phyloP scores from a whole-genome alignment of 2,113 vertebrate genomes.

The Hippocampus mohnikei region DNA sequence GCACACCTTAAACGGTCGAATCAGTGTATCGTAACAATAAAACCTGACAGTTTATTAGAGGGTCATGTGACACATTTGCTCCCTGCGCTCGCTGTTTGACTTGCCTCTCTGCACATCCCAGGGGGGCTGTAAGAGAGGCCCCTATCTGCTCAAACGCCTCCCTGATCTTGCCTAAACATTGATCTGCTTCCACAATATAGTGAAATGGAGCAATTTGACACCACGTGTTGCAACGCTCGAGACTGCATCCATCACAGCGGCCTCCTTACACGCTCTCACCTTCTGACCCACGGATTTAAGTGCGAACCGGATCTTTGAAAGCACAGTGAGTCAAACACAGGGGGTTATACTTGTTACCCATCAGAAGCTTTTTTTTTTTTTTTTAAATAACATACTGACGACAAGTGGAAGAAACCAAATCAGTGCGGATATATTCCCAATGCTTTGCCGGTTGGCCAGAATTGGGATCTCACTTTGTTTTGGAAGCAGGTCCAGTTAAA shows the following conservation, averaged over 20 bases:
- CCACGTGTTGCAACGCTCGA: slow-evolving; percentile 10
- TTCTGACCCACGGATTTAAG: slow-evolving; percentile 68
- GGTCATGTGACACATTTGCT: slow-evolving; percentile 66
- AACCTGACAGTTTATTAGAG: slow-evolving; percentile 79
- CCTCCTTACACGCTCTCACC: slow-evolving; percentile 63
- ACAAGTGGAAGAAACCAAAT: too few relatives aligned
- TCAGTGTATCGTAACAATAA: slow-evolving; percentile 78
- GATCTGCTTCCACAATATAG: slow-evolving; percentile 52
- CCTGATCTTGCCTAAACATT: slow-evolving; percentile 52
- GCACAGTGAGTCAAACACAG: not conserved
- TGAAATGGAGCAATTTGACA: slow-evolving; percentile 34
- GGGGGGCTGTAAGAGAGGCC: slow-evolving; percentile 55
- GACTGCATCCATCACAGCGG: slow-evolving; percentile 14
- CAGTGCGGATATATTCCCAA: too few relatives aligned
- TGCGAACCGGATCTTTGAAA: slow-evolving; percentile 60
- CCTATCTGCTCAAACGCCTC: slow-evolving; percentile 62
- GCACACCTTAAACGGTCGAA: slow-evolving; percentile 70
- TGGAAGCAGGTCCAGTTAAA: too few relatives aligned
- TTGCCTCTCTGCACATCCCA: slow-evolving; percentile 59
- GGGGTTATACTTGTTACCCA: not conserved
- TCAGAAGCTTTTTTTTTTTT: too few relatives aligned
- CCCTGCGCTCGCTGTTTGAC: slow-evolving; percentile 53
- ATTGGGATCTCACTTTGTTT: too few relatives aligned
- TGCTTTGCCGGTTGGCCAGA: too few relatives aligned
- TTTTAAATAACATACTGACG: too few relatives aligned